Conservation (phyloP, 2,113 vertebrate species). For the Saguinus imperator region DNA sequence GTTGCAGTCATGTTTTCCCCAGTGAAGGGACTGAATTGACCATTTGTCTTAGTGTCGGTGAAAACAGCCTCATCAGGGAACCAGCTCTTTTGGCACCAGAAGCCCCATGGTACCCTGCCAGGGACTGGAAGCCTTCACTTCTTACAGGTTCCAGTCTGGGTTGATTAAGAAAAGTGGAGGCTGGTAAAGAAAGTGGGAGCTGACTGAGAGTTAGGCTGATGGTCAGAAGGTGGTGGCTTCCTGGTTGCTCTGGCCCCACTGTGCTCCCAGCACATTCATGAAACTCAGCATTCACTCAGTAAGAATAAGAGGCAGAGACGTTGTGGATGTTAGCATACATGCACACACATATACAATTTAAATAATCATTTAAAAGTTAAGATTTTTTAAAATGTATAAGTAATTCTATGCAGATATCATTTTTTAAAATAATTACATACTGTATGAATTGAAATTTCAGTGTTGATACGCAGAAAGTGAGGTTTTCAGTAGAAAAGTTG, state of each 20-base stretch:
- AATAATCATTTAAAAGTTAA: neutral
- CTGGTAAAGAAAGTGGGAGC: constrained; percentile 12
- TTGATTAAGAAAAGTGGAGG: constrained; percentile 40
- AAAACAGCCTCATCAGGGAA: constrained; percentile 68
- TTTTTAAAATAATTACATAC: constrained; percentile 30
- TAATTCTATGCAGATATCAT: constrained; percentile 22
- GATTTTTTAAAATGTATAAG: neutral
- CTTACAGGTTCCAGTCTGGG: constrained; percentile 50
- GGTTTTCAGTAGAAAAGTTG: constrained; percentile 4
- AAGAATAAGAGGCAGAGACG: constrained; percentile 14
- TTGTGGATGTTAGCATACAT: neutral
- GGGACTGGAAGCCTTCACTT: constrained; percentile 51
- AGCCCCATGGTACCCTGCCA: constrained; percentile 43
- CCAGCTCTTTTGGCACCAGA: constrained; percentile 53
- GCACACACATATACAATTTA: neutral
- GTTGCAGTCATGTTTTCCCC: constrained; percentile 68
- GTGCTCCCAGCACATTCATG: neutral
- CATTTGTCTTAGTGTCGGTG: constrained; percentile 65
- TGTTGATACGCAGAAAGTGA: constrained; percentile 11
- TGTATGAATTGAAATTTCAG: constrained; percentile 40
- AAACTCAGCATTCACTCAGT: neutral
- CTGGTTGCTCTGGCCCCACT: neutral
- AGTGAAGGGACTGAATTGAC: constrained; percentile 68
- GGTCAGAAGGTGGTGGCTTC: constrained; percentile 25
- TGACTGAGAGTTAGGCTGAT: constrained; percentile 34